Percentiles rank a stretch among this genome's conserved stretches.
These are phyloP conservation scores for Cotesia typhae DNA, from an alignment of 1,140 invertebrate species.

Conservation along the genomic window DNA sequence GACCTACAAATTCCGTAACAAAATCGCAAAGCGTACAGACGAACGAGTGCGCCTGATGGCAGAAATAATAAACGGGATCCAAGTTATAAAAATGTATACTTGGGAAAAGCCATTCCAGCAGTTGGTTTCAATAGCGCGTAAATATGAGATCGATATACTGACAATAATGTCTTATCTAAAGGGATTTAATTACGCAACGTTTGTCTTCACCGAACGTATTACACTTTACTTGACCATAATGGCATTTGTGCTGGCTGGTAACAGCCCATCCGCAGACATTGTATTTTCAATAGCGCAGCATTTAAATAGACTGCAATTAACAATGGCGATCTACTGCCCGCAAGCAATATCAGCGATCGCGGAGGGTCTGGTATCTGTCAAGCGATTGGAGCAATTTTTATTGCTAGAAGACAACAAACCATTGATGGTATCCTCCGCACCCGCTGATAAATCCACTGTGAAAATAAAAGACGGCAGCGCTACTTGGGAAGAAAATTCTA, in stretches of 20 bases:
- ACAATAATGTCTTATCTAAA: constrained; percentile 75
- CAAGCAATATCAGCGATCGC: constrained; percentile 68
- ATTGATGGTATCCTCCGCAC: constrained; percentile 42
- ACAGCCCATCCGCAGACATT: constrained; percentile 72
- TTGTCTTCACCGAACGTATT: constrained; percentile 75
- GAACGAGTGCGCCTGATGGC: constrained; percentile 84
- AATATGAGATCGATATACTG: constrained; percentile 75
- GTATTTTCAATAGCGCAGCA: constrained; percentile 80
- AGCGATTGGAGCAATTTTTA: constrained; percentile 66
- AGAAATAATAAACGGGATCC: constrained; percentile 79
- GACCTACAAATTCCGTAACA: constrained; percentile 71
- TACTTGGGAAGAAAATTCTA: constrained; percentile 70
- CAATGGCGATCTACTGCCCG: constrained; percentile 79
- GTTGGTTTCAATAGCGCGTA: constrained; percentile 70
- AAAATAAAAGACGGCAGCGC: constrained; percentile 67
- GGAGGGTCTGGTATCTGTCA: constrained; percentile 73
- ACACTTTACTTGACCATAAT: constrained; percentile 77
- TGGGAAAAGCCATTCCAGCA: constrained; percentile 83
- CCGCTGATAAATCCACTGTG: constrained; percentile 52
- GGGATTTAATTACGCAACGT: constrained; percentile 74
- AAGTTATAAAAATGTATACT: constrained; percentile 88
- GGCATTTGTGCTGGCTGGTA: constrained; percentile 72
- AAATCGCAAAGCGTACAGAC: constrained; percentile 78
- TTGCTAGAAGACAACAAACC: constrained; percentile 65
- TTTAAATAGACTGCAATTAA: constrained; percentile 76